Evolutionary conservation across 2,888 invertebrate species (phyloP).

Genomic region (Uloborus plumipes): DNA sequence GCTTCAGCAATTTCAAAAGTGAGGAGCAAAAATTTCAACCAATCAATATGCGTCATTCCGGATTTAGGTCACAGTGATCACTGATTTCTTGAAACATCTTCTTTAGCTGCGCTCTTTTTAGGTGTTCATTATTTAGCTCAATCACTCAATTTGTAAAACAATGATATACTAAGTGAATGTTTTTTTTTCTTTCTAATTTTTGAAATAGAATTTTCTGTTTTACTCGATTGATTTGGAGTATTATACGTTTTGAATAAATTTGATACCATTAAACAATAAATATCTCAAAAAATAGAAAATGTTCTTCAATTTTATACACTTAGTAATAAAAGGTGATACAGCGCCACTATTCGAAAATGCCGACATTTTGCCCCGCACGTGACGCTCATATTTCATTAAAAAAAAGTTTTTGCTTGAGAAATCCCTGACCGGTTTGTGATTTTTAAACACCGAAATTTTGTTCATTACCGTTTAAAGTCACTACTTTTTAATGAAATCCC

Average conservation of each 20-base stretch:
- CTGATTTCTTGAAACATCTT: slow-evolving; percentile 40
- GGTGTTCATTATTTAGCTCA: slow-evolving; percentile 32
- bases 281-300: too few relatives aligned
- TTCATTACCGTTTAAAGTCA: too few relatives aligned
- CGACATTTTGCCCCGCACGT: too few relatives aligned
- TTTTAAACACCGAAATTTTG: too few relatives aligned
- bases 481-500: too few relatives aligned
- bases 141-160: slow-evolving; percentile 10
- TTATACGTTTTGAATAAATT: too few relatives aligned
- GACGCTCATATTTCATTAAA: too few relatives aligned
- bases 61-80: slow-evolving; percentile 61
- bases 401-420: too few relatives aligned
- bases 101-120: slow-evolving; percentile 21
- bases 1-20: neutral
- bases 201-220: slow-evolving; percentile 12
- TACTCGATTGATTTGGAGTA: slow-evolving; percentile 20
- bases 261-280: too few relatives aligned
- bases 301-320: neutral
- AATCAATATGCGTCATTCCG: slow-evolving; percentile 59
- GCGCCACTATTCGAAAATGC: too few relatives aligned
- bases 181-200: neutral
- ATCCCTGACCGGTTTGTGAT: too few relatives aligned
- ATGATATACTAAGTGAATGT: neutral
- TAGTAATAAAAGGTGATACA: too few relatives aligned
- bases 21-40: slow-evolving; percentile 10